These are phyloP conservation scores for Trachelus stipa DNA, from an alignment of 2,888 invertebrate species.

Conservation along the genomic window DNA sequence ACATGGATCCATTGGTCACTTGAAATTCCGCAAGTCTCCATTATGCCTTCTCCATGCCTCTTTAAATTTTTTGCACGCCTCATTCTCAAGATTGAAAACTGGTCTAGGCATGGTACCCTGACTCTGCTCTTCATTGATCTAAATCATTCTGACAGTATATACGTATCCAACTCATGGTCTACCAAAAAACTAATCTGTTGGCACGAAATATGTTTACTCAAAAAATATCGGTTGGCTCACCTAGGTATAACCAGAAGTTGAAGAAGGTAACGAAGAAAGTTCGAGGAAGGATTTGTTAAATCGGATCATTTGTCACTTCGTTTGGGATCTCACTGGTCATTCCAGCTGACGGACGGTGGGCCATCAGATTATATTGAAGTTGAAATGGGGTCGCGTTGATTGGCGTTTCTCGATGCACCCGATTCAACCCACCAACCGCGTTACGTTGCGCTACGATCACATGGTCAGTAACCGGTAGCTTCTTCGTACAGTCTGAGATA, in stretches of 20 bases:
- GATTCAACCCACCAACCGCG: slow-evolving; percentile 17
- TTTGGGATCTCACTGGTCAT: slow-evolving; percentile 18
- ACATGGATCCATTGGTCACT: neutral
- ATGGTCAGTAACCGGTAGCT: neutral
- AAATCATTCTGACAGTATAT: neutral
- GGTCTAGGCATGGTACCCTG: neutral
- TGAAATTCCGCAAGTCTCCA: neutral
- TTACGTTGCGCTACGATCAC: slow-evolving; percentile 6
- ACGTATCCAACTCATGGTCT: neutral
- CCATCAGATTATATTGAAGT: slow-evolving; percentile 44
- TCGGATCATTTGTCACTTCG: slow-evolving; percentile 49
- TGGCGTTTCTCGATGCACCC: slow-evolving; percentile 40
- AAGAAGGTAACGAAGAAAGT: slow-evolving; percentile 34
- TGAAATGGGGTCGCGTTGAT: slow-evolving; percentile 43
- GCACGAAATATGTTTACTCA: neutral
- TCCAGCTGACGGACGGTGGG: slow-evolving; percentile 27
- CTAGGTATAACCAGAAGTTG: neutral
- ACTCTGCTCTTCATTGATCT: neutral
- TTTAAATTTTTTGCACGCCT: neutral
- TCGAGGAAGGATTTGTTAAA: slow-evolving; percentile 40
- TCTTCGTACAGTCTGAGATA: neutral
- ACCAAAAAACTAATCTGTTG: neutral
- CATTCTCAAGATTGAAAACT: slow-evolving; percentile 28
- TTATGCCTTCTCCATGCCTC: neutral
- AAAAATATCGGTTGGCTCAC: neutral